phyloP scores from a whole-genome alignment of 2,113 vertebrate genomes.

The Chamaea fasciata region DNA sequence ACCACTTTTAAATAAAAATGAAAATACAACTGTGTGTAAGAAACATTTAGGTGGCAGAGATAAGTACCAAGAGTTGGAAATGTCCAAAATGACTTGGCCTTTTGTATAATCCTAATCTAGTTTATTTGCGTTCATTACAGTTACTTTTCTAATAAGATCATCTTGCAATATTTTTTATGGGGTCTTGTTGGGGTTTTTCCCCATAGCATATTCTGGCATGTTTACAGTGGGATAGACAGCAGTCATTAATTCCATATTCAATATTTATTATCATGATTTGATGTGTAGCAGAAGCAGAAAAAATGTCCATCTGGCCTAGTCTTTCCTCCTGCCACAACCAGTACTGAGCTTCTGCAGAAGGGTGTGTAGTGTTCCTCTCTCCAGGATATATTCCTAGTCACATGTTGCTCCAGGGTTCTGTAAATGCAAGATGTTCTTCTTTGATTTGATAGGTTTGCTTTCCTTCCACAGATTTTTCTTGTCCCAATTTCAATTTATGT shows the following conservation, averaged over 20 bases:
- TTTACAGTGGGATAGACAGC: background rate
- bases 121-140: background rate
- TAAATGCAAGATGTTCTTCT: background rate
- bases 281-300: background rate
- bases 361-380: background rate
- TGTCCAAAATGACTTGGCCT: background rate
- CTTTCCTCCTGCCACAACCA: background rate
- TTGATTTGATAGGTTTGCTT: background rate
- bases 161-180: background rate
- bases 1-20: background rate
- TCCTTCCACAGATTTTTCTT: background rate
- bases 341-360: background rate
- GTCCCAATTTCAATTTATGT: background rate
- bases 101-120: background rate
- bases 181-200: accelerated
- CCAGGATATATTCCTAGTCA: background rate
- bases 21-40: background rate
- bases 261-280: background rate
- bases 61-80: background rate
- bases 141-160: background rate
- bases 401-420: background rate
- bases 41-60: background rate
- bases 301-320: background rate
- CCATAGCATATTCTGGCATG: background rate
- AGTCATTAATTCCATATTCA: background rate